Conservation (phyloP, 2,113 vertebrate genomes). For the Myrmophylax atrothorax region DNA sequence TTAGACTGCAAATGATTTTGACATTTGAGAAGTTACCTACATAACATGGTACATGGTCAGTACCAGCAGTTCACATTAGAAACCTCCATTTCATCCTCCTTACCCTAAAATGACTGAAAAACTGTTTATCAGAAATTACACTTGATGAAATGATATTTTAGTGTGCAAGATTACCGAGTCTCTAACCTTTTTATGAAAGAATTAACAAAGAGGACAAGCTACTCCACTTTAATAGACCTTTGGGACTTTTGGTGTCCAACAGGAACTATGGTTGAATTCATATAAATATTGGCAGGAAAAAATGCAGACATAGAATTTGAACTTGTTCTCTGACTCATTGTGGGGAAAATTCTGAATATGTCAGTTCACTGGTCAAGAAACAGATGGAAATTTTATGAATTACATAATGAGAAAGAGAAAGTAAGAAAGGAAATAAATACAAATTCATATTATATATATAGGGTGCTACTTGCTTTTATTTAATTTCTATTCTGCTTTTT, state of each 20-base stretch:
- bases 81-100: neutral
- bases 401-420: neutral
- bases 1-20: neutral
- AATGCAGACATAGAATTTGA: neutral
- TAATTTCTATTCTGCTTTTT: neutral
- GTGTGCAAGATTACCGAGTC: neutral
- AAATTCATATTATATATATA: neutral
- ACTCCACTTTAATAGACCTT: neutral
- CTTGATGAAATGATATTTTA: neutral
- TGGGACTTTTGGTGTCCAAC: neutral
- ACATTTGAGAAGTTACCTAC: neutral
- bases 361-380: neutral
- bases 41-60: neutral
- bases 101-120: neutral
- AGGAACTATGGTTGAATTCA: neutral
- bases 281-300: neutral
- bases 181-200: neutral
- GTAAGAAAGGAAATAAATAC: neutral
- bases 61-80: neutral
- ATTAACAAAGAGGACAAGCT: neutral
- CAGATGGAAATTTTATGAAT: neutral
- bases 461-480: neutral
- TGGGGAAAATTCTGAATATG: neutral
- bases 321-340: neutral
- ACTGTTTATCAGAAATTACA: neutral